A percentile compares a stretch with the other conserved stretches of the same genome.
Conservation (phyloP, 2,888 invertebrate genomes). For the Fragum whitleyi region DNA sequence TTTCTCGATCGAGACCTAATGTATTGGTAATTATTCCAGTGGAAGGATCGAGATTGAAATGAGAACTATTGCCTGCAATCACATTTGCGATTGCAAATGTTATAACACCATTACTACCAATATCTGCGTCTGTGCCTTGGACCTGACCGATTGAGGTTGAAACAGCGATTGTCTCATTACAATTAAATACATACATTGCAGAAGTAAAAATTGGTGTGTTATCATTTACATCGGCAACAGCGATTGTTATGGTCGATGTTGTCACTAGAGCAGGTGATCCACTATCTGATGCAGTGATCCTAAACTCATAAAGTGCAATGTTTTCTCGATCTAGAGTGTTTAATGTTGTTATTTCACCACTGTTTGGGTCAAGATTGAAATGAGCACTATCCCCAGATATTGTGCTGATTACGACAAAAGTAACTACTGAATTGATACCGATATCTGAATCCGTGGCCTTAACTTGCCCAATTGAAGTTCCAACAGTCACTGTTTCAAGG, state of each 20-base stretch:
- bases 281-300: constrained; percentile 65
- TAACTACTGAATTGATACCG: constrained; percentile 69
- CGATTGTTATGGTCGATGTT: constrained; percentile 66
- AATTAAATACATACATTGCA: constrained; percentile 62
- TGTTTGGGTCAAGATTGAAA: constrained; percentile 69
- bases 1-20: constrained; percentile 70
- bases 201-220: constrained; percentile 73
- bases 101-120: constrained; percentile 68
- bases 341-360: constrained; percentile 69
- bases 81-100: constrained; percentile 43
- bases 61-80: constrained; percentile 42
- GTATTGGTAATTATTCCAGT: constrained; percentile 66
- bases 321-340: constrained; percentile 76
- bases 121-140: constrained; percentile 73
- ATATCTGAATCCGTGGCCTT: constrained; percentile 57
- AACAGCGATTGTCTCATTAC: constrained; percentile 71
- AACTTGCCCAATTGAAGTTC: constrained; percentile 50
- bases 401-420: constrained; percentile 68
- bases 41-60: constrained; percentile 63
- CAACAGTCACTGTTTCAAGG: constrained; percentile 46
- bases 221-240: constrained; percentile 76
- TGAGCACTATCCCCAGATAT: constrained; percentile 68
- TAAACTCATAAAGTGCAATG: constrained; percentile 66
- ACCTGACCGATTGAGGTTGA: constrained; percentile 66
- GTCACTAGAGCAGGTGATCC: constrained; percentile 59